Base-by-base conservation (phyloP, 64 coral and sea anemone genomes). In the Pocillopora damicornis region DNA sequence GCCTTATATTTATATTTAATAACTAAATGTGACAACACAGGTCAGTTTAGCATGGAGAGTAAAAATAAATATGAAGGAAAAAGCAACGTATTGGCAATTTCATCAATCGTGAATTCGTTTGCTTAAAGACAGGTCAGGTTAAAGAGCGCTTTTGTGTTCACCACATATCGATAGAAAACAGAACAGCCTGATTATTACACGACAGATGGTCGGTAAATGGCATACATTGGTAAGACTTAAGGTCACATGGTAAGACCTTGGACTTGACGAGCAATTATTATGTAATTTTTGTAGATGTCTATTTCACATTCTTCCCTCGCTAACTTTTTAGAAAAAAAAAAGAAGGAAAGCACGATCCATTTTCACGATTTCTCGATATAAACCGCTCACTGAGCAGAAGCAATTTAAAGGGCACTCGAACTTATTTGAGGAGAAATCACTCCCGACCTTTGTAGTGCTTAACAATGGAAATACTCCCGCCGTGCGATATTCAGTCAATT, bases 1-100 rank as follows among this genome's bases (percentile, higher is more conserved):
- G 34, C 37, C 57, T 69, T 80, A 36, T 84, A 58, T 84, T 51
- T 84, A 71, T 84, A 73, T 84, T 84, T 72, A 56, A 84, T 84
- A 71, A 58, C 37, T 30, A 72, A 85, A 73, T 37, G 58, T 85
- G 81, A 85, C 81, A 72, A 72, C 11, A 85, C 81, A 58, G 68
- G 67, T 73, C 37, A 63, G 72, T 73, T 85, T 65, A 85, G 51
- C 20, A 85, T 72, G 38, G 65, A 85, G 38, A 22, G 65, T 73
- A 65, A 85, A 85, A 85, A 85, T 85, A 58, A 71, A 85, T 72
- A 72, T 16, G 64, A 22, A 69, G 4, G 63, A 12, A 6, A 51
- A 83, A 84, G 67, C 25, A 35, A 67, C 66, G 25, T 62, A 22
- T 71, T 20, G 20, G 37, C 81, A 58, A 18, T 71, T 82, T 83